Percentiles rank a stretch among this genome's conserved stretches.
These are phyloP conservation scores for Lutjanus campechanus DNA, from an alignment of 2,797 vertebrate genomes.

Conservation along the genomic window DNA sequence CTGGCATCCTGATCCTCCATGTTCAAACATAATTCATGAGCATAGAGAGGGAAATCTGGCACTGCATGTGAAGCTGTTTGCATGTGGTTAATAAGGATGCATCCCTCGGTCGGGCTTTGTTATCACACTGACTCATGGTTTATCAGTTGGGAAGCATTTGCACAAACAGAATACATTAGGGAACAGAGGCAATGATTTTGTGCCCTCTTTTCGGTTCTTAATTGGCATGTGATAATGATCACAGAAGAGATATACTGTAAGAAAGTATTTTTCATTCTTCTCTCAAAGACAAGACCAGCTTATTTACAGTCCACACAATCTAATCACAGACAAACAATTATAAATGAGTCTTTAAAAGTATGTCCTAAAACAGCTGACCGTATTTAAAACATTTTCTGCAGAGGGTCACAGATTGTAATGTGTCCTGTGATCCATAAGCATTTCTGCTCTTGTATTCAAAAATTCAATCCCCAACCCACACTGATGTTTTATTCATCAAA, in stretches of 20 bases:
- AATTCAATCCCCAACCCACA: conserved; percentile 54
- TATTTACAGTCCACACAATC: conserved; percentile 2
- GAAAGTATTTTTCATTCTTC: not conserved
- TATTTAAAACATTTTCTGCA: conserved; percentile 33
- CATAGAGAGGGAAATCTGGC: conserved; percentile 9
- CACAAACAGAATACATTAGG: conserved; percentile 44
- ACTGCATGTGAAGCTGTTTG: conserved; percentile 42
- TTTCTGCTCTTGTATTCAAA: conserved; percentile 60
- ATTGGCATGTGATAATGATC: conserved; percentile 32
- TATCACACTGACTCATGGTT: conserved; percentile 48
- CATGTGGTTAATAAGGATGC: conserved; percentile 52
- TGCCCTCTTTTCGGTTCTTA: conserved; percentile 15
- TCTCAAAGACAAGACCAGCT: not conserved
- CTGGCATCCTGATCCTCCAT: conserved; percentile 5
- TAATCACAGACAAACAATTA: conserved; percentile 7
- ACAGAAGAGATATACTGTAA: conserved; percentile 12
- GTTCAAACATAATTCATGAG: conserved; percentile 42
- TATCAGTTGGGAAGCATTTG: conserved; percentile 43
- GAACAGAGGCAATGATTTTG: conserved; percentile 24
- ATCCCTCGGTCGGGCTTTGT: conserved; percentile 34
- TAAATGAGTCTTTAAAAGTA: not conserved
- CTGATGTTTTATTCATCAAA: conserved; percentile 81
- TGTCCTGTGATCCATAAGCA: conserved; percentile 53
- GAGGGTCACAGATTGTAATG: conserved; percentile 28
- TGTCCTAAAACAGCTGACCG: conserved; percentile 34